Conservation (phyloP, 2,888 invertebrate species). For the Cheilosia soror region DNA sequence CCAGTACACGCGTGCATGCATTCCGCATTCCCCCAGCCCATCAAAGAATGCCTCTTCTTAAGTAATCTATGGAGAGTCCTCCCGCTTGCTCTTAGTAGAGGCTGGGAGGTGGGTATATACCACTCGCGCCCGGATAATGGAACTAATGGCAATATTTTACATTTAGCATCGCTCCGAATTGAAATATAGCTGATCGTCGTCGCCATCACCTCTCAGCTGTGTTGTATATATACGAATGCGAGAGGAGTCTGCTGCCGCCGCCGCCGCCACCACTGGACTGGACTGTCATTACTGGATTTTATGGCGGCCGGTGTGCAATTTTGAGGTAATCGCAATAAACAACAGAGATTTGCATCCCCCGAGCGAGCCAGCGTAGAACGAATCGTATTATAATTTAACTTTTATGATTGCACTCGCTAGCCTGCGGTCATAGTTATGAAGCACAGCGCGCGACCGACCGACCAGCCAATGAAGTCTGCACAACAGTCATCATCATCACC, state of each 20-base stretch:
- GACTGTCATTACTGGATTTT: conserved; percentile 73
- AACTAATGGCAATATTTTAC: conserved; percentile 75
- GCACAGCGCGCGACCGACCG: conserved; percentile 34
- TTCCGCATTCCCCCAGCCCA: conserved; percentile 11
- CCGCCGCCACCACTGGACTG: conserved; percentile 12
- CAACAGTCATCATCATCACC: conserved; percentile 68
- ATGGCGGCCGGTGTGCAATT: conserved; percentile 74
- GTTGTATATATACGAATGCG: neutral
- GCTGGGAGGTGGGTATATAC: no score
- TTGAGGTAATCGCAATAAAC: conserved; percentile 75
- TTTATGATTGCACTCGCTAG: conserved; percentile 74
- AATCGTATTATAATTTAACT: conserved; percentile 75
- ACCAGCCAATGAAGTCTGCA: conserved; percentile 53
- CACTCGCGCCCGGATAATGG: conserved; percentile 60
- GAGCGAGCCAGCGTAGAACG: conserved; percentile 56
- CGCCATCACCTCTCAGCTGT: conserved; percentile 63
- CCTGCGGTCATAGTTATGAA: conserved; percentile 69
- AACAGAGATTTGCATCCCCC: conserved; percentile 75
- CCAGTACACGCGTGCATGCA: conserved; percentile 57
- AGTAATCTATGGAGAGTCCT: conserved; percentile 35
- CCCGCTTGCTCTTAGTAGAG: neutral
- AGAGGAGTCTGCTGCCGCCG: conserved; percentile 12
- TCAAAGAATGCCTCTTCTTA: conserved; percentile 22
- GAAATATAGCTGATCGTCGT: conserved; percentile 72
- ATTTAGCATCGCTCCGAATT: conserved; percentile 74